Evolutionary conservation across 2,113 vertebrate genomes (phyloP).

Genomic region (Urocolius indicus): DNA sequence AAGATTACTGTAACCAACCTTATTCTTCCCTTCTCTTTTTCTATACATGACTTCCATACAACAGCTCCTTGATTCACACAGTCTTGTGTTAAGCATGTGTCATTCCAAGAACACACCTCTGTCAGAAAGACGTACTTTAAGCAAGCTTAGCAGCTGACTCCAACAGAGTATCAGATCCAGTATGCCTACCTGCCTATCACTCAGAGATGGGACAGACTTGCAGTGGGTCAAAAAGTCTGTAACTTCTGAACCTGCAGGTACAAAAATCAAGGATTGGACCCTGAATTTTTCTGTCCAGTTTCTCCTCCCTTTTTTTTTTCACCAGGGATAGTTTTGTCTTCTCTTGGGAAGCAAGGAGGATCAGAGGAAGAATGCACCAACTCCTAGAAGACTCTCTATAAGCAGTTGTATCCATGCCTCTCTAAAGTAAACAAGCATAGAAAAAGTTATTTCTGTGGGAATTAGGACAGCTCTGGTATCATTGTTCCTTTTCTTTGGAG

Average conservation of each 20-base stretch:
- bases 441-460: neutral
- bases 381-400: neutral
- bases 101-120: neutral
- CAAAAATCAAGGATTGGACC: neutral
- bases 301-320: neutral
- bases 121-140: neutral
- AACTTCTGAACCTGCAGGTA: neutral
- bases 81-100: neutral
- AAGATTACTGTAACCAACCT: neutral
- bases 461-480: neutral
- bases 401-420: accelerated
- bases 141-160: neutral
- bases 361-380: neutral
- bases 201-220: neutral
- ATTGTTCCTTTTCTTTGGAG: neutral
- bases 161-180: neutral
- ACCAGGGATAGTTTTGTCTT: neutral
- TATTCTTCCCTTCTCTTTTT: neutral
- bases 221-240: neutral
- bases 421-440: neutral
- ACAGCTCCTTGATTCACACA: neutral
- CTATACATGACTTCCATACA: neutral
- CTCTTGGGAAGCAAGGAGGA: neutral
- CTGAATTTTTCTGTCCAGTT: neutral
- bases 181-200: neutral